Evolutionary conservation across 1,140 invertebrate genomes (phyloP), one percentile per base, ranked within the genome.

Genomic region (Samia ricini): DNA sequence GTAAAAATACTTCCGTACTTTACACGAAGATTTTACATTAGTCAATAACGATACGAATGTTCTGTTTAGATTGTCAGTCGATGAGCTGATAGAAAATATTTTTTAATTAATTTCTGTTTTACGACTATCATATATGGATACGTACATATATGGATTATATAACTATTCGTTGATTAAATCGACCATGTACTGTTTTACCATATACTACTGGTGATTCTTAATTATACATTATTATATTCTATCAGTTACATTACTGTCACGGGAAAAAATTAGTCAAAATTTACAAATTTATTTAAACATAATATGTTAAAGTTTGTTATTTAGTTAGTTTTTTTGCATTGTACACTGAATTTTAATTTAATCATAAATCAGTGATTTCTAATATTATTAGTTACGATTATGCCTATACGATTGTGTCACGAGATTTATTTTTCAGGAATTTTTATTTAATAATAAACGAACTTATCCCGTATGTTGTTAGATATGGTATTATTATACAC

Each of bases 1-100:
- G 79, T 73, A 83, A 86, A 87, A 81, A 83, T 87, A 74, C 52
- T 81, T 85, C 36, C 51, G 61, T 67, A 66, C 63, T 69, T 72
- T 59, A 57, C n/a, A n/a, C 54, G 36, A 79, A 82, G 72, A 80
- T 79, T 81, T 62, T 62, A 29, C 63, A 59, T 70, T 59, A 24
- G 42, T 2, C 29, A 18, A 18, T 33, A 19, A 42, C 12, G 33
- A 42, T 42, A 23, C 20, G 7, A 52, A 52, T 21, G 2, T 52
- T 52, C 23, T 21, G 51, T 7, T 15, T 52, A 21, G 19, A 52
- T 20, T 15, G 15, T 52, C 20, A 1, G 51, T 20, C 15, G 33
- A 42, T 42, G 33, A 42, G 4, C n/a, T 15, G 12, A 42, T 15
- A 12, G 33, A 42, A 15, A 42, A 42, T 42, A 7, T 15, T 42